These are phyloP conservation scores for Adineta ricciae DNA, from an alignment of 2,888 invertebrate species.

Conservation along the genomic window DNA sequence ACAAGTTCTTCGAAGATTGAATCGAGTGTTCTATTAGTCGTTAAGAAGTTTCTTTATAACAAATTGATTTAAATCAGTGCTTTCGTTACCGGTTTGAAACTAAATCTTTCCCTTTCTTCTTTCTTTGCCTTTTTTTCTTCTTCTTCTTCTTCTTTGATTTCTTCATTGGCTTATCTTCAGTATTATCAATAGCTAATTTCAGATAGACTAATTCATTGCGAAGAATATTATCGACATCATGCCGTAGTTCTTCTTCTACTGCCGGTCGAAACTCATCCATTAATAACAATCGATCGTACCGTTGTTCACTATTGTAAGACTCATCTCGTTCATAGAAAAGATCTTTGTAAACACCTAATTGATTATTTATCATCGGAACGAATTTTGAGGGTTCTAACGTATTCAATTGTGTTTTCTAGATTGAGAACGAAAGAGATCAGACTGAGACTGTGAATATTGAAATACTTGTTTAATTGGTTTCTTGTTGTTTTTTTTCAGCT, in stretches of 20 bases:
- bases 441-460: not conserved
- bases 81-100: not conserved
- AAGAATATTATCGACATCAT: slow-evolving; percentile 10
- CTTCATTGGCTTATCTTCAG: not conserved
- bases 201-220: slow-evolving; percentile 14
- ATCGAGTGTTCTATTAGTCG: slow-evolving; percentile 15
- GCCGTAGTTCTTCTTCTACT: not conserved
- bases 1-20: slow-evolving; percentile 17
- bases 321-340: slow-evolving; percentile 11
- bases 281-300: not conserved
- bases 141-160: slow-evolving; percentile 18
- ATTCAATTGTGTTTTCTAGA: not conserved
- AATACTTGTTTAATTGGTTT: not conserved
- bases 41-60: too few relatives aligned
- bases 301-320: not conserved
- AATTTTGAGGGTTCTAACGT: not conserved
- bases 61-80: too few relatives aligned
- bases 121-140: not conserved
- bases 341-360: not conserved
- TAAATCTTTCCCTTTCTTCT: not conserved
- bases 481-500: not conserved
- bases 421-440: not conserved
- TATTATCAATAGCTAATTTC: not conserved
- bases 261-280: not conserved
- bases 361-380: not conserved